phyloP scores from a whole-genome alignment of 2,888 invertebrate species.

The Metopia argyrocephala region DNA sequence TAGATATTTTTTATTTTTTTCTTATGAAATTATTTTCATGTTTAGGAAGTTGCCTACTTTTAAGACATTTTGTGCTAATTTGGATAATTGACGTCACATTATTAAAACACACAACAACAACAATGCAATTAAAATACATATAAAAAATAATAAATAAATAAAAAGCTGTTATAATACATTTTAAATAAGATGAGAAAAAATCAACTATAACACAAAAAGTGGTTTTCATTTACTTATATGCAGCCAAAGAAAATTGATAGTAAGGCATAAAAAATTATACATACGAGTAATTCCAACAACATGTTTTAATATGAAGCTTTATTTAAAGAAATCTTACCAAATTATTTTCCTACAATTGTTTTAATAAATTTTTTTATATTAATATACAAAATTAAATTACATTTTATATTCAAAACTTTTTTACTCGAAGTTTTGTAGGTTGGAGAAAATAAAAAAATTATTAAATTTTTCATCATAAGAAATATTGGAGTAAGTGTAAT shows the following conservation, averaged over 20 bases:
- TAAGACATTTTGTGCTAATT: conserved; percentile 53
- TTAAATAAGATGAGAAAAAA: not conserved
- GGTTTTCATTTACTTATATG: conserved; percentile 8
- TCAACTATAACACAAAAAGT: not conserved
- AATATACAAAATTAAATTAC: too few species aligned
- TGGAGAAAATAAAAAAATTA: too few species aligned
- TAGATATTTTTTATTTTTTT: not conserved
- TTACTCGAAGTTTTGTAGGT: too few species aligned
- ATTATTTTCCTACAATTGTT: too few species aligned
- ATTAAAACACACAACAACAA: conserved; percentile 29
- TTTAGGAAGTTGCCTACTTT: conserved; percentile 60
- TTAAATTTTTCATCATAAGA: too few species aligned
- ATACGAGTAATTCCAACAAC: too few species aligned
- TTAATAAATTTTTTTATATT: too few species aligned
- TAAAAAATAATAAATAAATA: not conserved
- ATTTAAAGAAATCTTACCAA: too few species aligned
- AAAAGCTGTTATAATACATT: not conserved
- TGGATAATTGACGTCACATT: conserved; percentile 62
- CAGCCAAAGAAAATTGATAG: conserved; percentile 38
- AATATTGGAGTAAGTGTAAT: too few species aligned
- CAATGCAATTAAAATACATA: not conserved
- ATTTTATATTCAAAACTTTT: too few species aligned
- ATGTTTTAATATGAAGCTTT: too few species aligned
- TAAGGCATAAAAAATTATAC: too few species aligned
- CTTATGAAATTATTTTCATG: conserved; percentile 18